Evolutionary conservation across 2,797 vertebrate genomes (phyloP).

Genomic region (Eulemur mongoz): DNA sequence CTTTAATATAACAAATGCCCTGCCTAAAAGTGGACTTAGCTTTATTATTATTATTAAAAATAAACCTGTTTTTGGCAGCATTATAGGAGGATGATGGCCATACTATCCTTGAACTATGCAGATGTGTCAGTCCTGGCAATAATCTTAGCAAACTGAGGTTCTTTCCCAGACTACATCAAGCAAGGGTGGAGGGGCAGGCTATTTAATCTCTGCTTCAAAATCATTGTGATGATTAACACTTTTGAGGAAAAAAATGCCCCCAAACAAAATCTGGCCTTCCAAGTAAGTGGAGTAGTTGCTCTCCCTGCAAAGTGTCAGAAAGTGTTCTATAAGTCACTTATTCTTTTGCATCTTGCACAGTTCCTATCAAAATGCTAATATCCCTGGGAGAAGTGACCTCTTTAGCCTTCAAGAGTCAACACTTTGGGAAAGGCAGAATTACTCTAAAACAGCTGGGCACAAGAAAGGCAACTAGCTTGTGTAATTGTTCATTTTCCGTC

Average conservation of each 20-base stretch:
- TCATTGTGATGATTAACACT: neutral
- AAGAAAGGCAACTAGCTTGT: neutral
- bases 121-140: neutral
- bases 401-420: neutral
- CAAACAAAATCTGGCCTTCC: conserved; percentile 38
- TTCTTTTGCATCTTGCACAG: neutral
- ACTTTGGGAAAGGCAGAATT: neutral
- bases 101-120: neutral
- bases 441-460: neutral
- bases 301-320: neutral
- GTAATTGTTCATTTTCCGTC: neutral
- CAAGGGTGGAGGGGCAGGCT: neutral
- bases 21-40: conserved; percentile 26
- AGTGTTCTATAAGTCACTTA: neutral
- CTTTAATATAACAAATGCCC: neutral
- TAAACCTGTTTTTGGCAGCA: neutral
- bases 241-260: neutral
- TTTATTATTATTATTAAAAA: conserved; percentile 7
- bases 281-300: neutral
- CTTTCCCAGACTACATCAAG: neutral
- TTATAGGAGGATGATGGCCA: neutral
- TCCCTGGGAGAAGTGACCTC: neutral
- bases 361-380: neutral
- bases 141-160: neutral
- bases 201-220: conserved; percentile 16